Evolutionary conservation across 2,888 invertebrate genomes (phyloP).

Genomic region (Ametastegia equiseti): DNA sequence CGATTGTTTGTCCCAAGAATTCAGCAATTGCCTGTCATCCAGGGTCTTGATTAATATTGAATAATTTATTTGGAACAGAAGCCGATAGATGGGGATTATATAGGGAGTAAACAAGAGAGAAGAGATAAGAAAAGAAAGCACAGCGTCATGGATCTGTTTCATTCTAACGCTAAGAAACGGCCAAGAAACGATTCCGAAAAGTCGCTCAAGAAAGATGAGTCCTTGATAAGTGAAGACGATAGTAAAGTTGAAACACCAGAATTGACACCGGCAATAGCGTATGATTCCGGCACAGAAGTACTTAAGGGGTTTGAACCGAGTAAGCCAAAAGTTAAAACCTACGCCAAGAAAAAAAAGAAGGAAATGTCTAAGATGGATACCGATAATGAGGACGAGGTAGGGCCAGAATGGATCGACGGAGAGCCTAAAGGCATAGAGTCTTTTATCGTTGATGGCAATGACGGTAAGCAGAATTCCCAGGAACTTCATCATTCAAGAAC

Average conservation of each 20-base stretch:
- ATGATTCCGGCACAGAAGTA: slow-evolving; percentile 66
- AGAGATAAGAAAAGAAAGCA: slow-evolving; percentile 84
- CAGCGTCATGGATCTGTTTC: slow-evolving; percentile 84
- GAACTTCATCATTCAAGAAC: not conserved
- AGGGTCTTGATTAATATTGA: not conserved
- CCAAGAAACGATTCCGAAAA: slow-evolving; percentile 62
- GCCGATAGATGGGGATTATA: slow-evolving; percentile 57
- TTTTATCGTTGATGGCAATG: slow-evolving; percentile 71
- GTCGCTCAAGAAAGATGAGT: slow-evolving; percentile 42
- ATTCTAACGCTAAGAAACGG: slow-evolving; percentile 78
- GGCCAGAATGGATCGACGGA: slow-evolving; percentile 72
- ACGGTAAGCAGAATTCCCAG: slow-evolving; percentile 61
- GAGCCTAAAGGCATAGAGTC: slow-evolving; percentile 72
- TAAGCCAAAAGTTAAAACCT: slow-evolving; percentile 62
- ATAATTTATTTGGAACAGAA: not conserved
- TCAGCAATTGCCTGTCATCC: not conserved
- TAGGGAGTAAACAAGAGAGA: slow-evolving; percentile 83
- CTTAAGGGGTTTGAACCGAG: slow-evolving; percentile 65
- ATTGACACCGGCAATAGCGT: slow-evolving; percentile 58
- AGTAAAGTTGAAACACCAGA: slow-evolving; percentile 56
- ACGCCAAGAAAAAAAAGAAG: slow-evolving; percentile 63
- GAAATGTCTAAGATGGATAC: slow-evolving; percentile 57
- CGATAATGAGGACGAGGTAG: slow-evolving; percentile 66
- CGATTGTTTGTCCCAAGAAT: not conserved
- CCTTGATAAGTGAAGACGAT: slow-evolving; percentile 46